Percentiles rank a stretch among this genome's conserved stretches.
Evolutionary conservation across 2,113 vertebrate species (phyloP).

Genomic region (Chlorodrepanis virens): DNA sequence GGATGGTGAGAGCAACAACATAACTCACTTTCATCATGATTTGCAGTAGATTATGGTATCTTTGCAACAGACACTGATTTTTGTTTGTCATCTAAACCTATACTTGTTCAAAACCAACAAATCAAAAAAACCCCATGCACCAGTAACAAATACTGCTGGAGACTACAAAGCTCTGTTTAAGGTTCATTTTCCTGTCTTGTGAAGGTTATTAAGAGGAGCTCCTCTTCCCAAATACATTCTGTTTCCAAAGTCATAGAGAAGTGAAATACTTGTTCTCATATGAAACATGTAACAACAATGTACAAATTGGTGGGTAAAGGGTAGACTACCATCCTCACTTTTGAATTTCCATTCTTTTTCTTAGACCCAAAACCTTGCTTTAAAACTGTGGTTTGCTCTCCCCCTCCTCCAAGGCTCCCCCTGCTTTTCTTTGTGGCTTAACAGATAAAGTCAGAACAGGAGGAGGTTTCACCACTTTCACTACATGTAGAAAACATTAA

Average conservation of each 20-base stretch:
- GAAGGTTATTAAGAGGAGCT: background rate
- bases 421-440: slow-evolving; percentile 36
- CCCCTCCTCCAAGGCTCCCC: background rate
- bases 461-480: slow-evolving; percentile 19
- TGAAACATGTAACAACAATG: background rate
- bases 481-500: slow-evolving; percentile 46
- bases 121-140: background rate
- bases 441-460: slow-evolving; percentile 56
- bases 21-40: background rate
- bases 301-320: background rate
- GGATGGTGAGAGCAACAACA: background rate
- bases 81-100: background rate
- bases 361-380: slow-evolving; percentile 22
- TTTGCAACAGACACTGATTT: background rate
- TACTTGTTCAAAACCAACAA: background rate
- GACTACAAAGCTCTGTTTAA: background rate
- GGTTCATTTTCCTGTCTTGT: background rate
- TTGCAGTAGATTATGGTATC: background rate
- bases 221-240: background rate
- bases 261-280: background rate
- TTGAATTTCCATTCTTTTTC: background rate
- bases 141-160: background rate
- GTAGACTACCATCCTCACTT: background rate
- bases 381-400: background rate
- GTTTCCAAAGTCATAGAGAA: background rate